Conservation (phyloP, 2,888 invertebrate genomes). For the Punctoribates punctum region DNA sequence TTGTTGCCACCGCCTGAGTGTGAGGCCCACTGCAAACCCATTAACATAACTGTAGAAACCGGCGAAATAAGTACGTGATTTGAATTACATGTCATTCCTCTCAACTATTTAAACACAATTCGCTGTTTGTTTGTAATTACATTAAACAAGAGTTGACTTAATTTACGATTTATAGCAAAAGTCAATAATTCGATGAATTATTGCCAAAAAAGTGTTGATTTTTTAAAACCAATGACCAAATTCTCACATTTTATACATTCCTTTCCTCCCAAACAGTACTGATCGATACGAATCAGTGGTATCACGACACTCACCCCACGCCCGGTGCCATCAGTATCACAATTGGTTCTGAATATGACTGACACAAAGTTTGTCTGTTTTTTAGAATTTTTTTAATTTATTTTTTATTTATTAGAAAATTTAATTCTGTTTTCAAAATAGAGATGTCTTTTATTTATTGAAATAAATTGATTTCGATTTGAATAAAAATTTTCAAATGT, state of each 20-base stretch:
- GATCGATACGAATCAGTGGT: conserved; percentile 85
- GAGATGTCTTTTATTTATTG: too few relatives aligned
- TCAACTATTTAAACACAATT: background rate
- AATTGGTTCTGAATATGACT: conserved; percentile 87
- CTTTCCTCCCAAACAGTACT: conserved; percentile 60
- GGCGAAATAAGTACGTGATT: conserved; percentile 72
- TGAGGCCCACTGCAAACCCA: conserved; percentile 67
- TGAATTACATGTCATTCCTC: background rate
- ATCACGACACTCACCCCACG: conserved; percentile 77
- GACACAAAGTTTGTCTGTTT: conserved; percentile 48
- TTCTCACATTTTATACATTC: conserved; percentile 43
- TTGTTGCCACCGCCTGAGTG: conserved; percentile 82
- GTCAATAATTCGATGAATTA: background rate
- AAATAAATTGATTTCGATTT: too few relatives aligned
- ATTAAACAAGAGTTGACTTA: background rate
- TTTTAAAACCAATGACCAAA: conserved; percentile 10
- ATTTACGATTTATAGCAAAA: background rate
- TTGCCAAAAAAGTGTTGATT: background rate
- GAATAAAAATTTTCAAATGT: background rate
- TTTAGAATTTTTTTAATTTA: background rate
- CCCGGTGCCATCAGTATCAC: conserved; percentile 76
- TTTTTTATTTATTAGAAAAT: background rate
- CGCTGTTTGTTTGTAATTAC: background rate
- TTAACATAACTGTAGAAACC: conserved; percentile 73
- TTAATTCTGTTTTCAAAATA: background rate